phyloP scores from a whole-genome alignment of 1,140 invertebrate genomes.

The Colletes latitarsis region DNA sequence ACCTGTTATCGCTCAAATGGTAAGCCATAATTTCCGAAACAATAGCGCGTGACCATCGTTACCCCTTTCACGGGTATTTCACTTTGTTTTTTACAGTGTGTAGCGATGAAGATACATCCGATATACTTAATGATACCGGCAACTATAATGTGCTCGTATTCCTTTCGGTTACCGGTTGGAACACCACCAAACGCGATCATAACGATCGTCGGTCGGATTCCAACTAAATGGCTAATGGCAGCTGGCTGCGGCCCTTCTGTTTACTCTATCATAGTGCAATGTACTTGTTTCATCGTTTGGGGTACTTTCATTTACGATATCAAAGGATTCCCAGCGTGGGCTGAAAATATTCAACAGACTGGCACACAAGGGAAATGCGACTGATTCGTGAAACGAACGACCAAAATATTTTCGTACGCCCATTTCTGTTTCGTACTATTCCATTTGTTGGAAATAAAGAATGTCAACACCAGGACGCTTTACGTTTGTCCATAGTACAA shows the following conservation, averaged over 20 bases:
- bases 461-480: too few relatives aligned
- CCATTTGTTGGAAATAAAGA: too few relatives aligned
- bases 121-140: conserved; percentile 94
- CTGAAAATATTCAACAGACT: conserved; percentile 5
- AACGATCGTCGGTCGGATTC: conserved; percentile 87
- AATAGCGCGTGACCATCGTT: neutral
- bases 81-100: conserved; percentile 76
- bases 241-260: conserved; percentile 74
- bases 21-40: conserved; percentile 69
- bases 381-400: neutral
- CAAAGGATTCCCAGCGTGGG: conserved; percentile 80
- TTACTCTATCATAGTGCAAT: conserved; percentile 71
- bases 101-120: conserved; percentile 88
- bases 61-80: neutral
- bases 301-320: conserved; percentile 80
- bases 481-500: too few relatives aligned
- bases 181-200: conserved; percentile 96
- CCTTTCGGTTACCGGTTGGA: conserved; percentile 87
- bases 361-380: neutral
- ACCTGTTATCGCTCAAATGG: conserved; percentile 90
- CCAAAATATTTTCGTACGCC: too few relatives aligned
- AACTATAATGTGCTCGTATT: conserved; percentile 89
- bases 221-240: conserved; percentile 85
- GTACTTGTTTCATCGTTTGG: conserved; percentile 75
- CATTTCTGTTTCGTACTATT: too few relatives aligned